These are phyloP conservation scores for Drosophila maculinotata DNA, from an alignment of 2,888 invertebrate genomes.

Conservation along the genomic window DNA sequence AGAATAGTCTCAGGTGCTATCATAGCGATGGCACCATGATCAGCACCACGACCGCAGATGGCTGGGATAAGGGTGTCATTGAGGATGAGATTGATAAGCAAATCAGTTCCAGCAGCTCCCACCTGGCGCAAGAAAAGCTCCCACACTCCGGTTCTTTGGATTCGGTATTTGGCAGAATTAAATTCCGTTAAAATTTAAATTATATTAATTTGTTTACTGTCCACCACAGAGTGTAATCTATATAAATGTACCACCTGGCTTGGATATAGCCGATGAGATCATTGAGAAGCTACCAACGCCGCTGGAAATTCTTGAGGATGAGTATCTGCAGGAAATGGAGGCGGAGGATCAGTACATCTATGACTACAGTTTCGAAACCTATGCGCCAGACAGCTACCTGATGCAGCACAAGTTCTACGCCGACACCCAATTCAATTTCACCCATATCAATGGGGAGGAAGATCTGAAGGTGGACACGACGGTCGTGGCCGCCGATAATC, in stretches of 20 bases:
- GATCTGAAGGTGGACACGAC: conserved; percentile 48
- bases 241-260: conserved; percentile 22
- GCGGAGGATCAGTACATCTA: conserved; percentile 43
- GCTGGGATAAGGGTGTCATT: conserved; percentile 30
- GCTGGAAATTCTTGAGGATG: not conserved
- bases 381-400: conserved; percentile 32
- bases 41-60: conserved; percentile 47
- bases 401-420: conserved; percentile 73
- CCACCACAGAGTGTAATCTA: conserved; percentile 9
- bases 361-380: conserved; percentile 56
- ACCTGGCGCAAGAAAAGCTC: not conserved
- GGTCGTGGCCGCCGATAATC: conserved; percentile 61
- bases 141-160: not conserved
- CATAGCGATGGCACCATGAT: conserved; percentile 79
- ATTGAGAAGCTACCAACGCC: not conserved
- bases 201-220: no score
- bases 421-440: conserved; percentile 45
- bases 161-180: not conserved
- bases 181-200: no score
- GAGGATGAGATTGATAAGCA: conserved; percentile 67
- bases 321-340: conserved; percentile 16
- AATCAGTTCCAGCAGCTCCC: conserved; percentile 67
- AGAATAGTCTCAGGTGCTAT: conserved; percentile 67
- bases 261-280: not conserved
- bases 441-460: conserved; percentile 7